phyloP scores from a whole-genome alignment of 1,140 invertebrate species.

The Euglossa dilemma region DNA sequence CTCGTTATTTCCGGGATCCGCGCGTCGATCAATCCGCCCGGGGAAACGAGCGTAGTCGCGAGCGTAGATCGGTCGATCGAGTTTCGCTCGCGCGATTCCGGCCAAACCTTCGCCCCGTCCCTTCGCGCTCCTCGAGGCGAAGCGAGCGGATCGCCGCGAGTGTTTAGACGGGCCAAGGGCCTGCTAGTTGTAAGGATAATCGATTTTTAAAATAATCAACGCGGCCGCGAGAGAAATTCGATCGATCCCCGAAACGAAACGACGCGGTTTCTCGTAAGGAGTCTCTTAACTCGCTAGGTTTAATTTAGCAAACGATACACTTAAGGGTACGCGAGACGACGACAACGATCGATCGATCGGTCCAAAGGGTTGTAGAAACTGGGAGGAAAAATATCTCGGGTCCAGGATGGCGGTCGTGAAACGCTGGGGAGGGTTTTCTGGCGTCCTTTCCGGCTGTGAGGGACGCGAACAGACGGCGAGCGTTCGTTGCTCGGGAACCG shows the following conservation, averaged over 20 bases:
- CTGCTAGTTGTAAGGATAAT: not conserved
- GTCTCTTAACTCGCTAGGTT: constrained; percentile 22
- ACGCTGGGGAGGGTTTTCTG: not conserved
- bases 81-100: not conserved
- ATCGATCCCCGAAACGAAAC: not conserved
- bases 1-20: constrained; percentile 10
- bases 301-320: constrained; percentile 15
- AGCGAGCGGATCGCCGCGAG: not conserved
- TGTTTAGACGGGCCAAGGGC: not conserved
- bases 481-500: constrained; percentile 40
- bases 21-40: not conserved
- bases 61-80: not conserved
- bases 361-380: not conserved
- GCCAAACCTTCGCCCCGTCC: not conserved
- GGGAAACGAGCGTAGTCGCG: constrained; percentile 5
- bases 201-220: not conserved
- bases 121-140: not conserved
- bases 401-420: constrained; percentile 4
- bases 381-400: not conserved
- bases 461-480: constrained; percentile 27
- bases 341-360: constrained; percentile 23
- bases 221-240: not conserved
- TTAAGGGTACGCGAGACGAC: not conserved
- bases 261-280: constrained; percentile 3
- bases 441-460: constrained; percentile 19